Conservation (phyloP, 2,113 vertebrate genomes). For the Lethenteron reissneri region DNA sequence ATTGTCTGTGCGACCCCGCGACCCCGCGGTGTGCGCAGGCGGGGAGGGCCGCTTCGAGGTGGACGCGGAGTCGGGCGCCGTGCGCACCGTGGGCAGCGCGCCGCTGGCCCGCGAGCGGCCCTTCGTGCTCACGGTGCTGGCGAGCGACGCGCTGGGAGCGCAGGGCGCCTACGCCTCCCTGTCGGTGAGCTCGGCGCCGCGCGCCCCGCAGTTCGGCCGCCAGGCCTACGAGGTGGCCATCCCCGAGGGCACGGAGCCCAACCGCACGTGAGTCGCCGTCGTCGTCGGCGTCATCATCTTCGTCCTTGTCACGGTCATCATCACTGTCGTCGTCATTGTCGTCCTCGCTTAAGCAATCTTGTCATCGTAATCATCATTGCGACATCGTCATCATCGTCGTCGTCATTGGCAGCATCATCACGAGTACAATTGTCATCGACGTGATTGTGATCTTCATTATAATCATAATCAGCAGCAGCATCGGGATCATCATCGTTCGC, state of each 20-base stretch:
- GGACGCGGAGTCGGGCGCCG: constrained; percentile 41
- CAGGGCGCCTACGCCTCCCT: constrained; percentile 32
- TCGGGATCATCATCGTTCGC: no score
- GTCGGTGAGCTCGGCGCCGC: constrained; percentile 36
- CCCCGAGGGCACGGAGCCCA: constrained; percentile 33
- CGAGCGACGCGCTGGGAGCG: constrained; percentile 38
- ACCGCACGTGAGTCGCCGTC: constrained; percentile 35
- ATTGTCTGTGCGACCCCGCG: no score
- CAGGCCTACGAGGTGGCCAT: constrained; percentile 31
- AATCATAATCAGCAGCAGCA: no score
- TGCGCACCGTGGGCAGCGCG: constrained; percentile 36
- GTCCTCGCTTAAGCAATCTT: no score
- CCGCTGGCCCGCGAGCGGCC: constrained; percentile 38
- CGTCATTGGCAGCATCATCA: no score
- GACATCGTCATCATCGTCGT: no score
- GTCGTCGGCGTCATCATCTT: no score
- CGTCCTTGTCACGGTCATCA: no score
- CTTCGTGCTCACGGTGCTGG: constrained; percentile 41
- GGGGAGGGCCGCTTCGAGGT: constrained; percentile 50
- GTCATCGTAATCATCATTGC: no score
- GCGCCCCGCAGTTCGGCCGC: constrained; percentile 48
- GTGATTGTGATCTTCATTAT: no score
- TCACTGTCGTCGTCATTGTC: no score
- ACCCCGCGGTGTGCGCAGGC: constrained; percentile 19
- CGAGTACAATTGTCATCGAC: no score